These are phyloP conservation scores for Ferdinandea cuprea DNA, from an alignment of 2,888 invertebrate species.

Conservation along the genomic window DNA sequence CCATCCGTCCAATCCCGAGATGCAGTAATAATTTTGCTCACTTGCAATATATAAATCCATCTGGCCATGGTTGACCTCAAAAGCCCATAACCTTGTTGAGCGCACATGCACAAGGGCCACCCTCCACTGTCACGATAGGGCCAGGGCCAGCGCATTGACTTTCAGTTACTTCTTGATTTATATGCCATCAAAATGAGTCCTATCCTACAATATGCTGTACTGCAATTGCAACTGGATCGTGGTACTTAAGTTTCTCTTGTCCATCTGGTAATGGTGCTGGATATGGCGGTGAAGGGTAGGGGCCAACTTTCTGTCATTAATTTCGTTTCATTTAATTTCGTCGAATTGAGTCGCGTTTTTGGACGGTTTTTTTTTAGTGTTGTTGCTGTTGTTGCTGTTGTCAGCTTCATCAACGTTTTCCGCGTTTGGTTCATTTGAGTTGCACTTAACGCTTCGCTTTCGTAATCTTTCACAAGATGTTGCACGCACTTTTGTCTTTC, in stretches of 20 bases:
- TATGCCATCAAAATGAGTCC: conserved; percentile 55
- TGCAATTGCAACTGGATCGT: conserved; percentile 38
- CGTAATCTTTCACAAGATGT: conserved; percentile 66
- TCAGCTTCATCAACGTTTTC: conserved; percentile 61
- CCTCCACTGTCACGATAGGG: conserved; percentile 26
- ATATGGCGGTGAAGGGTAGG: too few relatives aligned
- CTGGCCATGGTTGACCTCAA: conserved; percentile 68
- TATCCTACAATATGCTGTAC: conserved; percentile 27
- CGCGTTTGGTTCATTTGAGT: conserved; percentile 65
- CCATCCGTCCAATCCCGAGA: conserved; percentile 6
- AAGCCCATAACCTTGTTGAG: conserved; percentile 67
- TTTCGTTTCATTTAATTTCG: conserved; percentile 67
- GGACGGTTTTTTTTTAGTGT: conserved; percentile 2
- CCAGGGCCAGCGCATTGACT: conserved; percentile 6
- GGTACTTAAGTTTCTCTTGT: conserved; percentile 18
- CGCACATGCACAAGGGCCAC: conserved; percentile 1
- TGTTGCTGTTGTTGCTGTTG: too few relatives aligned
- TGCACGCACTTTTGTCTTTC: conserved; percentile 63
- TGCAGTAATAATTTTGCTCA: conserved; percentile 28
- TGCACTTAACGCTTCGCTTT: conserved; percentile 66
- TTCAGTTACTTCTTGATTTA: conserved; percentile 64
- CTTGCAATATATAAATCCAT: conserved; percentile 50
- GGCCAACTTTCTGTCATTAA: conserved; percentile 53
- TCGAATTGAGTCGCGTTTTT: conserved; percentile 41
- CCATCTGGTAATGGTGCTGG: too few relatives aligned